These are phyloP conservation scores for Exephanes ischioxanthus DNA, from an alignment of 2,888 invertebrate genomes.

Conservation along the genomic window DNA sequence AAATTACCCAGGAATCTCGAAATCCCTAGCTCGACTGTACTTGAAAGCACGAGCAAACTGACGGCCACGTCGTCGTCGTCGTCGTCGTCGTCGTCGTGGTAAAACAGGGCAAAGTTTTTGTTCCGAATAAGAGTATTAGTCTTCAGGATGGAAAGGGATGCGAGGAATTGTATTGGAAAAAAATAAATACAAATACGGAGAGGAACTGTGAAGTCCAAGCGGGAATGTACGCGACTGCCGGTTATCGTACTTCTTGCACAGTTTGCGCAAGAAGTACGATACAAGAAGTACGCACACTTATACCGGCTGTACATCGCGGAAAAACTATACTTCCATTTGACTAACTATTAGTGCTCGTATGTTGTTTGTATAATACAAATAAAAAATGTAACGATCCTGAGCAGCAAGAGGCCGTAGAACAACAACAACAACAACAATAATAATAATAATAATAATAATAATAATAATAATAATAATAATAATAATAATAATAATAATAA, in stretches of 20 bases:
- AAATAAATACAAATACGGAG: not conserved
- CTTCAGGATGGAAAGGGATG: conserved; percentile 32
- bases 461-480: no score
- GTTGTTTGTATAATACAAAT: not conserved
- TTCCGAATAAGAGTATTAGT: conserved; percentile 47
- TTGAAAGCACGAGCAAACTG: conserved; percentile 29
- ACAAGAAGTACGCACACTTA: no score
- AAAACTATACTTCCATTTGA: not conserved
- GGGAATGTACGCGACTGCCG: conserved; percentile 43
- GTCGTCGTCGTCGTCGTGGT: conserved; percentile 15
- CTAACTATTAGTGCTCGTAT: conserved; percentile 25
- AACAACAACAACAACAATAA: no score
- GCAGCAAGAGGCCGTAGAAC: not conserved
- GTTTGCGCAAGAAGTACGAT: no score
- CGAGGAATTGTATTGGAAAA: conserved; percentile 25
- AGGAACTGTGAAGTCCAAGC: conserved; percentile 38
- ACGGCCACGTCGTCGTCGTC: conserved; percentile 29
- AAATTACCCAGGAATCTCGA: conserved; percentile 74
- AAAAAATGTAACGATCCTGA: conserved; percentile 30
- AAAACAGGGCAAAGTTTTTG: conserved; percentile 50
- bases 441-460: no score
- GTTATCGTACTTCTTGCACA: conserved; percentile 48
- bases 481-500: no score
- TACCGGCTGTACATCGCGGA: not conserved
- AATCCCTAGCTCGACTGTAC: conserved; percentile 10